A percentile compares a stretch with the other conserved stretches of the same genome.
phyloP scores from a whole-genome alignment of 1,140 invertebrate genomes.

The Pseudomyrmex cubaensis region DNA sequence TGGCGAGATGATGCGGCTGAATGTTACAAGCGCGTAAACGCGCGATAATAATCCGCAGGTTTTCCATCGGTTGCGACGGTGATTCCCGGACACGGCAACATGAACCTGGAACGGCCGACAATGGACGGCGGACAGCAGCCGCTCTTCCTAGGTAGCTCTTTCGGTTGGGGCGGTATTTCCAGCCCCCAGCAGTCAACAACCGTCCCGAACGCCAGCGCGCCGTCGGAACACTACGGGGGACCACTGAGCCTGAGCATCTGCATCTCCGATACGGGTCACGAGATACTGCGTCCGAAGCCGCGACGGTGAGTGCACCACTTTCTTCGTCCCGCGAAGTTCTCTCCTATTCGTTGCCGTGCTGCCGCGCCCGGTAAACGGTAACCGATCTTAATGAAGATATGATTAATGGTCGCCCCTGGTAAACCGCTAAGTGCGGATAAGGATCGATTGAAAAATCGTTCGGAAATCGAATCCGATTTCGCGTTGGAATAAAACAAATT shows the following conservation, averaged over 20 bases:
- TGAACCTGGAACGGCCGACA: constrained; percentile 73
- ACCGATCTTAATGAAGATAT: constrained; percentile 68
- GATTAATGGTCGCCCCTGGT: constrained; percentile 64
- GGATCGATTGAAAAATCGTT: constrained; percentile 56
- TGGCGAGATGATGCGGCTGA: not conserved
- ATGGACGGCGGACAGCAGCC: constrained; percentile 75
- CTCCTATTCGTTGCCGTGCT: not conserved
- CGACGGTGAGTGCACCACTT: constrained; percentile 88
- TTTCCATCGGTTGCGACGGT: constrained; percentile 25
- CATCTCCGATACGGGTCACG: constrained; percentile 91
- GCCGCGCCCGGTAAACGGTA: not conserved
- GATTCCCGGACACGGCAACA: constrained; percentile 43
- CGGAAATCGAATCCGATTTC: not conserved
- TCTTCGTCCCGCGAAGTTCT: not conserved
- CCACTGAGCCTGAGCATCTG: constrained; percentile 88
- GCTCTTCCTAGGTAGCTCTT: constrained; percentile 74
- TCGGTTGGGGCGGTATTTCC: constrained; percentile 70
- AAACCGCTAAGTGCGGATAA: constrained; percentile 61
- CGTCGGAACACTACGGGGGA: constrained; percentile 81
- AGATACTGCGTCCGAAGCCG: constrained; percentile 94
- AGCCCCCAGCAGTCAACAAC: constrained; percentile 71
- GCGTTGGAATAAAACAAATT: constrained; percentile 39
- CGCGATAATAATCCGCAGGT: constrained; percentile 56
- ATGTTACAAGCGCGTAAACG: not conserved
- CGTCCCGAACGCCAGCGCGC: constrained; percentile 72